A percentile compares a stretch with the other conserved stretches of the same genome.
These are phyloP conservation scores for Drosophila kuntzei DNA, from an alignment of 2,888 invertebrate genomes.

Conservation along the genomic window DNA sequence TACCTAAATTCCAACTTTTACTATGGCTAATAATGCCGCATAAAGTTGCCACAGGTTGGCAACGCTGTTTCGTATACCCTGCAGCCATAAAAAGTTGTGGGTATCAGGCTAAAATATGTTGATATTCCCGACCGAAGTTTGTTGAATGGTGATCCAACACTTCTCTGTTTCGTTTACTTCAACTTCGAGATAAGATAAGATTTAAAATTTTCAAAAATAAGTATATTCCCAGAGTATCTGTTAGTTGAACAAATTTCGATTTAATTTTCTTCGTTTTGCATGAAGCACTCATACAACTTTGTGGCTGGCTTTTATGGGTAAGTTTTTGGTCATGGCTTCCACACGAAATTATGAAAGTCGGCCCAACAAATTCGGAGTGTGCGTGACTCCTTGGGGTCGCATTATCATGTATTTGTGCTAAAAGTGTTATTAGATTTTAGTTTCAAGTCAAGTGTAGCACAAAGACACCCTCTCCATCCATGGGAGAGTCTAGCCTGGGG, in stretches of 20 bases:
- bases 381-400: conserved; percentile 78
- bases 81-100: neutral
- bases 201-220: neutral
- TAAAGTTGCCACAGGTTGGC: conserved; percentile 74
- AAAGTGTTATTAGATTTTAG: conserved; percentile 82
- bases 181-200: neutral
- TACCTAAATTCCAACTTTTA: conserved; percentile 72
- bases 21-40: conserved; percentile 76
- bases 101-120: neutral
- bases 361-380: conserved; percentile 43
- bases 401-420: conserved; percentile 82
- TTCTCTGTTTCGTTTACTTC: neutral
- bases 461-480: neutral
- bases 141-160: neutral
- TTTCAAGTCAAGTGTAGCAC: conserved; percentile 75
- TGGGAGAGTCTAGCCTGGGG: conserved; percentile 25
- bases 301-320: conserved; percentile 55
- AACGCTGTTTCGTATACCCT: conserved; percentile 25
- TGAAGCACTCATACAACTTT: conserved; percentile 50
- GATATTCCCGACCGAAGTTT: conserved; percentile 1
- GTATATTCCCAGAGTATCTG: neutral
- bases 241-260: neutral
- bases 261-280: conserved; percentile 35
- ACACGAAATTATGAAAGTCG: conserved; percentile 62
- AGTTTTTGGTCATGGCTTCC: conserved; percentile 41